Conservation (phyloP, 2,888 invertebrate species). For the Slavum lentiscoides region DNA sequence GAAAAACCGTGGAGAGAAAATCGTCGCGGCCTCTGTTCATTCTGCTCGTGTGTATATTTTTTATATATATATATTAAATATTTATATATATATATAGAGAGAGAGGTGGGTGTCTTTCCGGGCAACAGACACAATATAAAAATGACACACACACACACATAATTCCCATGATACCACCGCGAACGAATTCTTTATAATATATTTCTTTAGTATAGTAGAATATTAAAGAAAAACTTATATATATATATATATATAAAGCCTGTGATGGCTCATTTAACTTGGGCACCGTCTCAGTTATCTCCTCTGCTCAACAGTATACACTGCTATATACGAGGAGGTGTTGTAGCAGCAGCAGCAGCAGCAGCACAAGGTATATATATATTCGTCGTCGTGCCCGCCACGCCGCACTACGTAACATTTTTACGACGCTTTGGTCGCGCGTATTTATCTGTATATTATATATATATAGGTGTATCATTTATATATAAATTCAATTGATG, state of each 20-base stretch:
- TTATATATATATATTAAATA: too few relatives aligned
- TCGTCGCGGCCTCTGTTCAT: neutral
- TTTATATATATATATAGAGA: neutral
- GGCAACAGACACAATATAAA: slow-evolving; percentile 22
- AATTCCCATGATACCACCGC: slow-evolving; percentile 49
- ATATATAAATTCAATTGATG: neutral
- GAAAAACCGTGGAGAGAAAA: slow-evolving; percentile 12
- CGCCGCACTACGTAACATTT: too few relatives aligned
- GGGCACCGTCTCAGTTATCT: neutral
- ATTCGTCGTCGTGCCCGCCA: too few relatives aligned
- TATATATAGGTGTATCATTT: neutral
- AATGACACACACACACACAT: slow-evolving; percentile 41
- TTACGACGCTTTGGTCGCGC: neutral
- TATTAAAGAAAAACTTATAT: slow-evolving; percentile 30
- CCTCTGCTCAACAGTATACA: neutral
- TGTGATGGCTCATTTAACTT: slow-evolving; percentile 50
- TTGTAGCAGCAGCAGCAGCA: too few relatives aligned
- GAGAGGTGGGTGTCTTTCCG: slow-evolving; percentile 48
- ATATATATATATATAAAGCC: slow-evolving; percentile 10
- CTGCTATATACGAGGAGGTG: too few relatives aligned
- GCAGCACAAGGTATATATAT: too few relatives aligned
- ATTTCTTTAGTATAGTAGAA: slow-evolving; percentile 40
- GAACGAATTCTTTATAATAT: slow-evolving; percentile 38
- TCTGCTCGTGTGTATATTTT: neutral
- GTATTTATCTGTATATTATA: neutral